Base-by-base conservation (phyloP, 2,888 invertebrate species). In the Lithophane socia region DNA sequence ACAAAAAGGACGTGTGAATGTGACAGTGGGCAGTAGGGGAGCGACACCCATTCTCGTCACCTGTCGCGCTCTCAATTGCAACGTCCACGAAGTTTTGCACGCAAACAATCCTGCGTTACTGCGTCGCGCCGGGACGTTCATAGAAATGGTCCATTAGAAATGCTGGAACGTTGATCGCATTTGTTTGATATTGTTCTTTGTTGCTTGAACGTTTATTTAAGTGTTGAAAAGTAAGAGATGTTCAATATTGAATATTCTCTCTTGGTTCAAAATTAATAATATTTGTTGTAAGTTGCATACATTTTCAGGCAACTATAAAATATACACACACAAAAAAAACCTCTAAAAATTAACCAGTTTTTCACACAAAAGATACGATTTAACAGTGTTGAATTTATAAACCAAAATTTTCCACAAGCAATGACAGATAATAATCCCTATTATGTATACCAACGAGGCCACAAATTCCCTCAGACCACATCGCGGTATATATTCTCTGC, bases 51-150 rank as follows among this genome's bases (percentile, higher is more conserved):
- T 91, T 91, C 87, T 84, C 88, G 90, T 92, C 93, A 93, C 90
- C 91, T 93, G 92, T 92, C 93, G 90, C 85, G 79, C 78, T 85
- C 79, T 81, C 85, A 90, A 90, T 90, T 91, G 93, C 91, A 90
- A 87, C 89, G 90, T 88, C 87, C 87, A 88, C 84, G 87, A 88
- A 89, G 90, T 90, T 87, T 87, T 79, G 84, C 86, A 85, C 87
- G 88, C 85, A 86, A 87, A 89, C 87, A 87, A 82, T 83, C 69
- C 72, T 73, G 83, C 81, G 86, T 80, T 29, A 56, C 80, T 78
- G 67, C 54, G 71, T 56, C 54, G 66, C 66, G 37, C n/a, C 42
- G 24, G 37, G 52, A 56, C 75, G 80, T 70, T 83, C 81, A 83
- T 85, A 83, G 80, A 85, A 86, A 79, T 74, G 60, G 56, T 74